Evolutionary conservation across 1,140 invertebrate species (phyloP).

Genomic region (Lepidostoma basale): DNA sequence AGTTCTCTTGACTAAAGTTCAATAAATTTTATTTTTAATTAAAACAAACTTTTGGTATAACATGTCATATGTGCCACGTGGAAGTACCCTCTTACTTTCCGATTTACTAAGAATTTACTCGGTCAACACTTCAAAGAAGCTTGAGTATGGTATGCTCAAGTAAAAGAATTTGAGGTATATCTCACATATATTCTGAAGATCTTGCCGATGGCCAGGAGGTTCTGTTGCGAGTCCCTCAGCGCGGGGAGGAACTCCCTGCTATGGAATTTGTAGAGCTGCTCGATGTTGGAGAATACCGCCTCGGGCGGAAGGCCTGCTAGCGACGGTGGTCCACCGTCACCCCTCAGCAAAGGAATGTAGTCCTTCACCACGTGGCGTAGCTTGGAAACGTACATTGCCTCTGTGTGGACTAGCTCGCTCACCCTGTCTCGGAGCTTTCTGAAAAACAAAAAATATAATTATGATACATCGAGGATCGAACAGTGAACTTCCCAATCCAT

Average conservation of each 20-base stretch:
- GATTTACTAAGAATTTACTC: too few relatives aligned
- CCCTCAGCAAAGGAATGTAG: constrained; percentile 56
- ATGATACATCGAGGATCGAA: too few relatives aligned
- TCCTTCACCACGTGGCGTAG: constrained; percentile 57
- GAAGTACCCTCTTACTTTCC: too few relatives aligned
- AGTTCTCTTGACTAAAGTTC: too few relatives aligned
- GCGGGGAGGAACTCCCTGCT: constrained; percentile 56
- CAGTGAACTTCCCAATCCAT: too few relatives aligned
- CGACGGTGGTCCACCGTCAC: constrained; percentile 49
- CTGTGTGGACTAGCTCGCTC: constrained; percentile 58
- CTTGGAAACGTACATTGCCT: constrained; percentile 57
- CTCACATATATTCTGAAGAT: constrained; percentile 58
- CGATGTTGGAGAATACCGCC: constrained; percentile 59
- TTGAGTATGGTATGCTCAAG: too few relatives aligned
- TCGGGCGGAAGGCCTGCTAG: constrained; percentile 50
- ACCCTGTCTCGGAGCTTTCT: constrained; percentile 57
- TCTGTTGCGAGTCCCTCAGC: constrained; percentile 55
- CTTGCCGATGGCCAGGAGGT: constrained; percentile 57
- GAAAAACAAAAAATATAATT: constrained; percentile 46
- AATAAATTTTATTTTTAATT: too few relatives aligned
- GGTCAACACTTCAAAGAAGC: too few relatives aligned
- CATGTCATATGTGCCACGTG: too few relatives aligned
- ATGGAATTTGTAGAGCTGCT: constrained; percentile 57
- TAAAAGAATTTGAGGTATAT: too few relatives aligned
- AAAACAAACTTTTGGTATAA: too few relatives aligned